Conservation (phyloP, 64 coral and sea anemone genomes). For the Platygyra sinensis region DNA sequence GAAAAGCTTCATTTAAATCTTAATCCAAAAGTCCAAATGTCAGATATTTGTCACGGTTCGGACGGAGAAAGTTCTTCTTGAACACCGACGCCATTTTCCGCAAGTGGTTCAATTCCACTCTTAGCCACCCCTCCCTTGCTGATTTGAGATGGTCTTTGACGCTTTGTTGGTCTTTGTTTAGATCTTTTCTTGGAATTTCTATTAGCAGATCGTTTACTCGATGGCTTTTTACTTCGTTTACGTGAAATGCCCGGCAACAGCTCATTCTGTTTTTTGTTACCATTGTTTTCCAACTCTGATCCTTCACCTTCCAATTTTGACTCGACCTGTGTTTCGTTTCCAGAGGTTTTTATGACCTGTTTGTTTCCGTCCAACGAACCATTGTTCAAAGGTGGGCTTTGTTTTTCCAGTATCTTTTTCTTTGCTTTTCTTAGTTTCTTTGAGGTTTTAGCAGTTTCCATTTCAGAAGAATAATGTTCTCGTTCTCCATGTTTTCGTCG, state of each 20-base stretch:
- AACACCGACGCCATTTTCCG: neutral
- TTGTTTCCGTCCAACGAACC: neutral
- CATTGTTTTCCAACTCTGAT: neutral
- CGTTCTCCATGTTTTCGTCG: conserved; percentile 3
- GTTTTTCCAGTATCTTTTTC: neutral
- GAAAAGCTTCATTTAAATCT: too few relatives aligned
- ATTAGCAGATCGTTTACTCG: neutral
- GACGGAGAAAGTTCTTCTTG: neutral
- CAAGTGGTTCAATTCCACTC: neutral
- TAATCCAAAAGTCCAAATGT: too few relatives aligned
- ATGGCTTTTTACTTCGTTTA: conserved; percentile 26
- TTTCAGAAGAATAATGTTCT: neutral
- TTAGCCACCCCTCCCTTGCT: neutral
- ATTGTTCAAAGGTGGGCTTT: neutral
- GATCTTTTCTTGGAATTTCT: conserved; percentile 7
- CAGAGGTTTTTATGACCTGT: neutral
- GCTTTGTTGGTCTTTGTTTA: neutral
- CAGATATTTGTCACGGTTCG: neutral
- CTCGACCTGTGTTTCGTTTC: neutral
- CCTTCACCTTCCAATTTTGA: neutral
- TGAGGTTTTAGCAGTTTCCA: neutral
- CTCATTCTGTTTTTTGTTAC: neutral
- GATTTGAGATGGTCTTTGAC: neutral
- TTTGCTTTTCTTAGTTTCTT: conserved; percentile 23
- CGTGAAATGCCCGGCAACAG: neutral